These are phyloP conservation scores for Luehdorfia chinensis DNA, from an alignment of 1,140 invertebrate species.

Conservation along the genomic window DNA sequence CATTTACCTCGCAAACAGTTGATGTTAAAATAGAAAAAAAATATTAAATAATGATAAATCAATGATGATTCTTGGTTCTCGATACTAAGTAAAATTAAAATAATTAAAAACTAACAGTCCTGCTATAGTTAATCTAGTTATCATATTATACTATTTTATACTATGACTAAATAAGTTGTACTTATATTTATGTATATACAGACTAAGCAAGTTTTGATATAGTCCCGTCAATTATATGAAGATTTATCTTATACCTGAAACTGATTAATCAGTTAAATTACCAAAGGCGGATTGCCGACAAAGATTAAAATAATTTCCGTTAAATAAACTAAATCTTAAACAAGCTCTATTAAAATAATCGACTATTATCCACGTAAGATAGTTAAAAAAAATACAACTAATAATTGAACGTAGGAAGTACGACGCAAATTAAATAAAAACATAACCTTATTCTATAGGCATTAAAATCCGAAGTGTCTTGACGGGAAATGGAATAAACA, in stretches of 20 bases:
- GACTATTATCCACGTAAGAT: conserved; percentile 44
- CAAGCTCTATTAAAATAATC: conserved; percentile 29
- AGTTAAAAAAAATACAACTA: conserved; percentile 40
- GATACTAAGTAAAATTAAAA: conserved; percentile 8
- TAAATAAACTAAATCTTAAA: conserved; percentile 19
- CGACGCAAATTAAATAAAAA: conserved; percentile 32
- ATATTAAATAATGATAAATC: conserved; percentile 16
- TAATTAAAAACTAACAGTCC: conserved; percentile 5
- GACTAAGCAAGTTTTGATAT: too few relatives aligned
- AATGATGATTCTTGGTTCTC: conserved; percentile 15
- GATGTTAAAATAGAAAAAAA: conserved; percentile 10
- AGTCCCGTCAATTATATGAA: neutral
- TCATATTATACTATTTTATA: too few relatives aligned
- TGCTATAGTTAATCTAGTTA: too few relatives aligned
- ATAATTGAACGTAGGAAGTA: conserved; percentile 68
- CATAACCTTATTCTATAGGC: too few relatives aligned
- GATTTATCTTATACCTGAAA: neutral
- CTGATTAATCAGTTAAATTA: conserved; percentile 17
- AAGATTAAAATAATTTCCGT: conserved; percentile 19
- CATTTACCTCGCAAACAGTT: neutral
- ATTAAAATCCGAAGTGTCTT: too few relatives aligned
- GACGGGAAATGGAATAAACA: too few relatives aligned
- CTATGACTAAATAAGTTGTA: too few relatives aligned
- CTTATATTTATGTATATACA: neutral
- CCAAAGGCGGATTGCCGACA: conserved; percentile 60